Evolutionary conservation across 2,797 vertebrate genomes (phyloP), one percentile per base, ranked within the genome.

Genomic region (Dipus sagitta): DNA sequence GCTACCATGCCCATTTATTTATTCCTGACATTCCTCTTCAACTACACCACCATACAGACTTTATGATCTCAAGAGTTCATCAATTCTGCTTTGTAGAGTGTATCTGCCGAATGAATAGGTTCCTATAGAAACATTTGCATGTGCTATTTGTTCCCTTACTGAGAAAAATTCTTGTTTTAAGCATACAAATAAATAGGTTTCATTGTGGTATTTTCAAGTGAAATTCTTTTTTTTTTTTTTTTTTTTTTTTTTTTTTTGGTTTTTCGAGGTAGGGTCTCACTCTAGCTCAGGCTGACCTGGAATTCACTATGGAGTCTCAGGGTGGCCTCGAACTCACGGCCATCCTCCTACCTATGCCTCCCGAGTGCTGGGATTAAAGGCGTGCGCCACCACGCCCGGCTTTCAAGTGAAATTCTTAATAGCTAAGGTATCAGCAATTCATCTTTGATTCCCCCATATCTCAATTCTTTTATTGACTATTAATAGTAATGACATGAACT

Each of bases 391-490:
- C 9, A 47, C 9, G 42, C 42, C 2, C 9, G 42, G 42, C 42
- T 9, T 9, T 47, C 42, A 47, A 47, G 42, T 47, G 47, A 82
- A 78, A 86, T 83, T 62, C 32, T 84, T 83, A 92, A 80, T 92
- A 91, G 52, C 32, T 26, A 92, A 88, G 54, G 23, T 13, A 82
- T 32, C 21, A 94, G 18, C 26, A 78, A 82, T 91, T 94, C 20
- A 85, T 84, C 62, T 82, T 85, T 71, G 62, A 34, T 77, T 77
- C 17, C 34, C 72, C 34, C 18, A 42, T 65, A 88, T 65, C 8
- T 86, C 47, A 70, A 5, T 79, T 34, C 9, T 64, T 79, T 70
- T 13, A 83, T 60, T 81, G 62, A 76, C 9, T 82, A n/a, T 70
- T 32, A 77, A 70, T 23, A 75, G 17, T n/a, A 83, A 74, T 7